Percentiles rank a stretch among this genome's conserved stretches.
These are phyloP conservation scores for Alectoris magna DNA, from an alignment of 2,797 vertebrate species.

Conservation along the genomic window DNA sequence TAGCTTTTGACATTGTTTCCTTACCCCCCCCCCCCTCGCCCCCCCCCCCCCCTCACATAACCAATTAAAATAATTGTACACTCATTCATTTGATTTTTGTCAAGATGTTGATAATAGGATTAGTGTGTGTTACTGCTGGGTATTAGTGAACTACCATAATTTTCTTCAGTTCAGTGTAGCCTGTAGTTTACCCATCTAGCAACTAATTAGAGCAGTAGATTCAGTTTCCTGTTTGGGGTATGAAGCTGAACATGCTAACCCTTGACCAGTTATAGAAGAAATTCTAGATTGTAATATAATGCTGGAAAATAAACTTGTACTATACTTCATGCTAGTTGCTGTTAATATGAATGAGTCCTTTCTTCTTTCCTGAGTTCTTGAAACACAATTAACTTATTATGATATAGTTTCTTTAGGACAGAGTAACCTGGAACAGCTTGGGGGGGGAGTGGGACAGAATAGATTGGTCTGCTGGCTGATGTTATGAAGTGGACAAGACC, in stretches of 20 bases:
- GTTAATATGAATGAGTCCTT: background rate
- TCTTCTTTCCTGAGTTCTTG: background rate
- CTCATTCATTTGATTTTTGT: slow-evolving; percentile 56
- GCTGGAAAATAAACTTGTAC: background rate
- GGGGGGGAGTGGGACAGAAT: background rate
- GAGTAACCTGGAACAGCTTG: background rate
- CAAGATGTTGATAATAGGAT: slow-evolving; percentile 61
- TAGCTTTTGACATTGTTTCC: slow-evolving; percentile 7
- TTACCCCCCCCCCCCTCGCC: too few relatives aligned
- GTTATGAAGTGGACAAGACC: background rate
- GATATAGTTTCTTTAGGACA: background rate
- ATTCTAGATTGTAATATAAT: background rate
- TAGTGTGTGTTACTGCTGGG: slow-evolving; percentile 4
- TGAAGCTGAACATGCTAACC: background rate
- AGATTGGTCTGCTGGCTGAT: background rate
- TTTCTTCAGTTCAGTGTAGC: background rate
- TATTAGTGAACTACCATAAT: background rate
- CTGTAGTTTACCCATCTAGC: background rate
- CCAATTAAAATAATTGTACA: slow-evolving; percentile 65
- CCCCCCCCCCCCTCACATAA: too few relatives aligned
- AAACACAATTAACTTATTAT: background rate
- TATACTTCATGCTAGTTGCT: background rate
- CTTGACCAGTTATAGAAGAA: background rate
- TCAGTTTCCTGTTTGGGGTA: background rate
- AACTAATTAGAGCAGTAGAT: background rate